phyloP scores from a whole-genome alignment of 2,113 vertebrate species.

The Passer montanus region DNA sequence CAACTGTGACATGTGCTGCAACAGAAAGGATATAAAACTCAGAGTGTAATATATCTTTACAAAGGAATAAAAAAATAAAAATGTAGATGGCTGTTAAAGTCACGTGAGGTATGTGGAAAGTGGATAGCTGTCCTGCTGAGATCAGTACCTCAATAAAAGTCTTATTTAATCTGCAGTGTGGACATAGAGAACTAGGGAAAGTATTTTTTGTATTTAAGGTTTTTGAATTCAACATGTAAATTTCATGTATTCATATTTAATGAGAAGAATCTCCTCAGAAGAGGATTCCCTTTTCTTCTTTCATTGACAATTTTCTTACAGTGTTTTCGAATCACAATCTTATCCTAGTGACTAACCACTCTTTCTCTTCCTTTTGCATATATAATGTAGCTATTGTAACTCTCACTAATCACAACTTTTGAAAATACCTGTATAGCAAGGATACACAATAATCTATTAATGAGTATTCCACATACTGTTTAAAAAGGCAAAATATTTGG shows the following conservation, averaged over 20 bases:
- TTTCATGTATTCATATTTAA: neutral
- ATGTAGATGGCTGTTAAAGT: neutral
- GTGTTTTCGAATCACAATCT: neutral
- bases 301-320: neutral
- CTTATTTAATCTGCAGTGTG: neutral
- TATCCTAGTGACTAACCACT: neutral
- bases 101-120: neutral
- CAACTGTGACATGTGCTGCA: neutral
- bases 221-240: neutral
- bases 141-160: neutral
- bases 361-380: neutral
- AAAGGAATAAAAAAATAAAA: neutral
- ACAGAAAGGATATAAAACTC: neutral
- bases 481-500: neutral
- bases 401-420: neutral
- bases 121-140: neutral
- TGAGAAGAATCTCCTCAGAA: neutral
- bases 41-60: neutral
- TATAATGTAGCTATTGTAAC: neutral
- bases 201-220: neutral
- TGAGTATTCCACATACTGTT: neutral
- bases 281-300: neutral
- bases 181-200: neutral
- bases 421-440: neutral
- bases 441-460: neutral